These are phyloP conservation scores for Microchrysa polita DNA, from an alignment of 2,888 invertebrate genomes.

Conservation along the genomic window DNA sequence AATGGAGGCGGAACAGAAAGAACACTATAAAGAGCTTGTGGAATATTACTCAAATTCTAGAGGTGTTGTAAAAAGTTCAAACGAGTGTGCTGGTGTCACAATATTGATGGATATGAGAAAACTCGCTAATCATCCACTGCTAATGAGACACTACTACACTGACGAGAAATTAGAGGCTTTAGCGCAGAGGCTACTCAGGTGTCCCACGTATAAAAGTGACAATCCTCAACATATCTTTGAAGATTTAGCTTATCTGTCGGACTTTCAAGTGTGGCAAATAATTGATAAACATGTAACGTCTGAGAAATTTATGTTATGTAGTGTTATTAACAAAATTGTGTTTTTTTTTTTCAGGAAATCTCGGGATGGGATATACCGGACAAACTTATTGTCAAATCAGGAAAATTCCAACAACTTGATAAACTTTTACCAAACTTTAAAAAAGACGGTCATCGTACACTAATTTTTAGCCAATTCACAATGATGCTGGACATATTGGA, in stretches of 20 bases:
- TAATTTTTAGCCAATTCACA: constrained; percentile 96
- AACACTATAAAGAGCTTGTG: constrained; percentile 79
- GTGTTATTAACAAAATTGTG: neutral
- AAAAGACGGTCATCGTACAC: constrained; percentile 79
- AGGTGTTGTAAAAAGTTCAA: constrained; percentile 68
- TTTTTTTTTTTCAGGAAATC: constrained; percentile 67
- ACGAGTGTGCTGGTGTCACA: constrained; percentile 73
- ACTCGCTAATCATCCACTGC: constrained; percentile 91
- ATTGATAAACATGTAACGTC: constrained; percentile 69
- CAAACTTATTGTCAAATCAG: constrained; percentile 80
- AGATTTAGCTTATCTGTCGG: constrained; percentile 87
- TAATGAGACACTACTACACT: constrained; percentile 79
- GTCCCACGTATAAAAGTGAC: constrained; percentile 77
- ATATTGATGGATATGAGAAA: constrained; percentile 96
- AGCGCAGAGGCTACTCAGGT: constrained; percentile 74
- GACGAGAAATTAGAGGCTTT: constrained; percentile 73
- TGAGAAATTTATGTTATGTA: neutral
- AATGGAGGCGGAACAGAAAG: constrained; percentile 78
- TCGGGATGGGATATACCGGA: constrained; percentile 72
- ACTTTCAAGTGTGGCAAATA: constrained; percentile 89
- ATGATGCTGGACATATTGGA: constrained; percentile 94
- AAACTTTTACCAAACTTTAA: constrained; percentile 78
- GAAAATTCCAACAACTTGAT: constrained; percentile 87
- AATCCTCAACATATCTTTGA: constrained; percentile 83
- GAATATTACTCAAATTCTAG: constrained; percentile 72